Evolutionary conservation across 2,113 vertebrate genomes (phyloP), one percentile per base, ranked within the genome.

Genomic region (Hydrolagus affinis): DNA sequence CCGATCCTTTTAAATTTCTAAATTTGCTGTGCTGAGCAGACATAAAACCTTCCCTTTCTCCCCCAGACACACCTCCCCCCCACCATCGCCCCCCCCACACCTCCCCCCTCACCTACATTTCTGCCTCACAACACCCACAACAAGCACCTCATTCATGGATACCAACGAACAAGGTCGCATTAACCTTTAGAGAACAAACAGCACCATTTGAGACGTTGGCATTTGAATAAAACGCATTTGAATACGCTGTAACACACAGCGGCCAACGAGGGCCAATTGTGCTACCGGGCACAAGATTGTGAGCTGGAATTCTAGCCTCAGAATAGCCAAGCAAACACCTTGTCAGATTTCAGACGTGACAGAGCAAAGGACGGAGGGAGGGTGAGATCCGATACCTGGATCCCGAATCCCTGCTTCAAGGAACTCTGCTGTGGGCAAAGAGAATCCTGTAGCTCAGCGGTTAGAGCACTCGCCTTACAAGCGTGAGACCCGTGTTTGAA

Each of bases 151-250:
- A 83, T 83, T 83, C 78, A 83, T 66, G 62, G 62, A 68, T 66
- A 66, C 17, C 25, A 21, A 32, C 23, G 3, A 68, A 25, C 25
- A 17, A 11, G 78, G 62, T 66, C 78, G 66, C 28, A 83, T 66
- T 83, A 83, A 83, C 78, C 62, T 83, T 83, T 30, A 68, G 28
- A 19, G 78, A 83, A 83, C 62, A 83, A 44, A 32, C 6, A 66
- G 78, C 21, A 62, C 15, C 62, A 83, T 83, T 80, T 80, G n/a
- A 59, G n/a, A 59, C 11, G 21, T 21, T 8, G 25, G 30, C 60
- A 28, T 83, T 66, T 66, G 57, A 9, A 83, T 56, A 71, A 62
- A 66, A 30, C 30, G 23, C 30, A 30, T 83, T 83, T n/a, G n/a
- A n/a, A n/a, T n/a, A n/a, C n/a, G n/a, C n/a, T n/a, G n/a, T n/a